Base-by-base conservation (phyloP, 2,888 invertebrate genomes). In the Rhagonycha fulva region DNA sequence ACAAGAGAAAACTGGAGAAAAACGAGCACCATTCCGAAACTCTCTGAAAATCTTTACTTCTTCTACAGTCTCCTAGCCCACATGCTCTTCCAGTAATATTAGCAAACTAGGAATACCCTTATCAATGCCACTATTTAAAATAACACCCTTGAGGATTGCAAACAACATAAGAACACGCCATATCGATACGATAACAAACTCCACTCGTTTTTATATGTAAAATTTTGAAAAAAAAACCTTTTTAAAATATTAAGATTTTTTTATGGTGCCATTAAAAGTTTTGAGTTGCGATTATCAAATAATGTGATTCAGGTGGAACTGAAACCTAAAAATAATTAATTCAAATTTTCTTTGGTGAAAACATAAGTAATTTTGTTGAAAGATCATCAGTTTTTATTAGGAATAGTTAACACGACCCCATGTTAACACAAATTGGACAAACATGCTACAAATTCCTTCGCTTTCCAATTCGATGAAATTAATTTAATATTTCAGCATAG, bases 21-120 rank as follows among this genome's bases (percentile, higher is more conserved):
- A 32, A 32, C 32, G 32, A 32, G 32, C 12, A 12, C 32, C 32
- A 32, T 32, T 32, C 12, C 12, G 32, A 32, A 32, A 32, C 32
- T 32, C 32, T 32, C 32, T 12, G 12, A 32, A 32, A 32, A 32
- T 32, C 32, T 32, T 32, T 32, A 32, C 32, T 32, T n/a, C 32
- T 32, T n/a, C 32, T 32, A 32, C 12, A 12, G 32, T 32, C 5
- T 32, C 32, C 32, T 32, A 32, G n/a, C 32, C 32, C 32, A 32
- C 32, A 32, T 32, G 32, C 32, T 32, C 12, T 32, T 26, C 14
- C 63, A 63, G 63, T 71, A 63, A 32, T 62, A 63, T 62, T 71
- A 63, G 63, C 71, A 71, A 72, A 75, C 71, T 75, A 72, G 71
- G 68, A 75, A 68, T 68, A 71, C 75, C 75, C 75, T 75, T 75